phyloP scores from a whole-genome alignment of 2,113 vertebrate species.

The Ramphastos sulfuratus region DNA sequence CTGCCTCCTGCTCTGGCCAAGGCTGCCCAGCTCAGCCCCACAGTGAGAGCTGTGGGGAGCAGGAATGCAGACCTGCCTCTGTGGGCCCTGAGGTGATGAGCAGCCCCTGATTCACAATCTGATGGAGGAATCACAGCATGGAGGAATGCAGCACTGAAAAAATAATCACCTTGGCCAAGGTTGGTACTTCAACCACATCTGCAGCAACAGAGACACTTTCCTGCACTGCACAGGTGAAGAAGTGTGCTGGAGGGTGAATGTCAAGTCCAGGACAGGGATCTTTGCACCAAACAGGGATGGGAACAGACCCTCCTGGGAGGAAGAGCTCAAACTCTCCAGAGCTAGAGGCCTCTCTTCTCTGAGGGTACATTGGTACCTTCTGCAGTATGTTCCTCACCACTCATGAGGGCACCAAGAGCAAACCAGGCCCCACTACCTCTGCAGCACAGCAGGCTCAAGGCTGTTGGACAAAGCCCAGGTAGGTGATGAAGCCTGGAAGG shows the following conservation, averaged over 20 bases:
- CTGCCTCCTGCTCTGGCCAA: not conserved
- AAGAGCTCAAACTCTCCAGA: not conserved
- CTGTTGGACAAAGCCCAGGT: not conserved
- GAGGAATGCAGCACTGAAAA: not conserved
- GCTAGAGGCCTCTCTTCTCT: not conserved
- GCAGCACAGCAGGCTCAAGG: not conserved
- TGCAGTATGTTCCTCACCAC: not conserved
- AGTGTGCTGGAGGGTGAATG: not conserved
- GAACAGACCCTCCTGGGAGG: not conserved
- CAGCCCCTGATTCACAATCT: not conserved
- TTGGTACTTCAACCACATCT: not conserved
- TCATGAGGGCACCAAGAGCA: not conserved
- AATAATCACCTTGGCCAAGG: not conserved
- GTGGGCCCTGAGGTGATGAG: not conserved
- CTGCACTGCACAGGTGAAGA: not conserved
- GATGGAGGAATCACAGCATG: too few species aligned
- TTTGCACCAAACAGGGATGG: not conserved
- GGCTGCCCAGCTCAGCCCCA: not conserved
- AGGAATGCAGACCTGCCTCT: not conserved
- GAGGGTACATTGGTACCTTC: too few species aligned
- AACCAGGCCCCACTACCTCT: accelerated
- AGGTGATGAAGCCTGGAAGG: not conserved
- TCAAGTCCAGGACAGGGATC: not conserved
- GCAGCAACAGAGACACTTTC: not conserved
- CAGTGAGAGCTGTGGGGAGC: accelerated